Evolutionary conservation across 1,140 invertebrate species (phyloP), one percentile per base, ranked within the genome.

Genomic region (Pogonognathellus flavescens): DNA sequence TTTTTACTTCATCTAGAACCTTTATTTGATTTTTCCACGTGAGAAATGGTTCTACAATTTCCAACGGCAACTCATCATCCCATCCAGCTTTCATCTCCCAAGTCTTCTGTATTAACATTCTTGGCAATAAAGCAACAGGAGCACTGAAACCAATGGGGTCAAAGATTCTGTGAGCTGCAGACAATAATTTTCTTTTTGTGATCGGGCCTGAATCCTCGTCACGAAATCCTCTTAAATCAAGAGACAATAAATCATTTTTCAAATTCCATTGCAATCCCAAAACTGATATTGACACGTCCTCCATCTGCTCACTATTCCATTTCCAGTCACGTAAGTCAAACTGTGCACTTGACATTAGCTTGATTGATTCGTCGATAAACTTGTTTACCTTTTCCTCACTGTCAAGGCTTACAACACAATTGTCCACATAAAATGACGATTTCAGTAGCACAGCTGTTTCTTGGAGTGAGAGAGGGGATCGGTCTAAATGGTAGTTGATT

Each of bases 391-490:
- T 87, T 25, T 88, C 84, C 60, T 53, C 66, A 13, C 84, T 83
- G 62, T 89, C 60, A 0, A 89, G 85, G n/a, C 88, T 88, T 11
- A 66, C 86, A 9, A 88, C 85, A 80, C 88, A 89, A 82, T 89
- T 89, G 80, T 89, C 88, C 5, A 89, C 87, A 88, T 84, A 90
- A 22, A 88, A 88, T 9, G 59, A 13, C 1, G 25, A 85, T 16
- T 22, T 53, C 14, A 89, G n/a, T n/a, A n/a, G n/a, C 31, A 52
- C 85, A 14, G 16, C 18, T 3, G 18, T n/a, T 20, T 20, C 16
- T 18, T 62, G 8, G 8, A 60, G 5, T 62, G 5, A 84, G 3
- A 11, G 53, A 14, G 53, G 53, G 18, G 59, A 5, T 8, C 18
- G 13, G n/a, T 62, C 59, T 1, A 86, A 7, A n/a, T 76, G 50